Base-by-base conservation (phyloP, 1,140 invertebrate species). In the Helicoverpa armigera region DNA sequence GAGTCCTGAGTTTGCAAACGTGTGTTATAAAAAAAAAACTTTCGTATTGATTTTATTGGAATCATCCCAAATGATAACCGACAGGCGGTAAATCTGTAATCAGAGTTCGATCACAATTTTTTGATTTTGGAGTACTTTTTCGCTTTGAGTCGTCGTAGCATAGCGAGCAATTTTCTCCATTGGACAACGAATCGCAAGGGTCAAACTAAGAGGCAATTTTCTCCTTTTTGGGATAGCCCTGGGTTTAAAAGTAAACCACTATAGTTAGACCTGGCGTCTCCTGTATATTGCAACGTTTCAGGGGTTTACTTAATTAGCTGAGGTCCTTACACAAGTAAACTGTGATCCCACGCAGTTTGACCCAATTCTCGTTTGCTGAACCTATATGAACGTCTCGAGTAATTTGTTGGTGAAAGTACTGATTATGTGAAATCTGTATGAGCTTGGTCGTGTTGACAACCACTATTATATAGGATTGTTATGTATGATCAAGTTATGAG, bases 371-470 rank as follows among this genome's bases (percentile, higher is more conserved):
- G 43, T 69, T 12, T 69, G 43, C 65, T 69, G 50, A 69, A 48
- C 65, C 65, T 69, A 48, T 43, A 65, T 43, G 61, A 50, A 50
- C 35, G 61, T 65, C 18, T 7, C 16, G 63, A 43, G 65, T 51
- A 69, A 69, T 69, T 50, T 69, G 43, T 18, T 69, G 43, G 65
- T 23, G 65, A 69, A 69, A 69, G 65, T 69, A 11, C 35, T 18
- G 16, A 23, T 10, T 58, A 16, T 58, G 35, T 43, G 35, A 43
- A 16, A 31, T 58, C 16, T 16, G 61, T 63, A 13, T 35, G 54
- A 31, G 13, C 5, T n/a, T n/a, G 3, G 7, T 16, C 5, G 14
- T 65, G 12, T 43, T 43, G 5, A 2, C 1, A n/a, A 16, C n/a
- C 13, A 9, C 5, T 16, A 43, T n/a, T 43, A 35, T 48, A 10